Evolutionary conservation across 2,113 vertebrate genomes (phyloP).

Genomic region (Antechinus flavipes): DNA sequence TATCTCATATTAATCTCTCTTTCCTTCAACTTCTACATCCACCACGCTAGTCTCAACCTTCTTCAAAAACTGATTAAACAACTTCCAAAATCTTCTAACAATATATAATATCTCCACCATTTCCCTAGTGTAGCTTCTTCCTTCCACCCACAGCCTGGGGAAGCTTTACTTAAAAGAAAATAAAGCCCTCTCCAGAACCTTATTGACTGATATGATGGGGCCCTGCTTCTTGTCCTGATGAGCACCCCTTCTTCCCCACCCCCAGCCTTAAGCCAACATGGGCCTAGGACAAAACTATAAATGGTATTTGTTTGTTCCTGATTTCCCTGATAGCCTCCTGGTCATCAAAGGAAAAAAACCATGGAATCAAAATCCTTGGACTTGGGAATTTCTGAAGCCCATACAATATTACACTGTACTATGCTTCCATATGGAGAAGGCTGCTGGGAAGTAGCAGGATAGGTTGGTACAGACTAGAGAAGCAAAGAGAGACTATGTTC

Average conservation of each 20-base stretch:
- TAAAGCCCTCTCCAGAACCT: not conserved
- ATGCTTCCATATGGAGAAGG: not conserved
- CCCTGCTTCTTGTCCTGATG: not conserved
- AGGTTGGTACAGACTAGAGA: not conserved
- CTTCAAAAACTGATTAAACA: not conserved
- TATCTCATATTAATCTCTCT: not conserved
- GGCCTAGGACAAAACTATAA: too few relatives aligned
- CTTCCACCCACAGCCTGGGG: too few relatives aligned
- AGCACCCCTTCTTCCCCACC: too few relatives aligned
- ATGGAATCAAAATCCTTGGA: not conserved
- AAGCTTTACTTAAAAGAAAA: too few relatives aligned
- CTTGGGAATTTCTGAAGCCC: not conserved
- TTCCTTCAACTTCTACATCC: not conserved
- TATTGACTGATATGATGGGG: not conserved
- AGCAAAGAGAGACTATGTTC: not conserved
- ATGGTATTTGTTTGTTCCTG: not conserved
- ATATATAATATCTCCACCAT: not conserved
- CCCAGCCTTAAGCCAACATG: not conserved
- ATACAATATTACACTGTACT: not conserved
- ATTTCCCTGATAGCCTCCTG: not conserved
- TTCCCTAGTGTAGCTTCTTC: not conserved
- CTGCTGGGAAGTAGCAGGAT: not conserved
- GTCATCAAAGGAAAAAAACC: too few relatives aligned
- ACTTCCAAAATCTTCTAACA: not conserved
- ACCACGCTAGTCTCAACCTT: not conserved